These are phyloP conservation scores for Oryctes rhinoceros DNA, from an alignment of 1,140 invertebrate species.

Conservation along the genomic window DNA sequence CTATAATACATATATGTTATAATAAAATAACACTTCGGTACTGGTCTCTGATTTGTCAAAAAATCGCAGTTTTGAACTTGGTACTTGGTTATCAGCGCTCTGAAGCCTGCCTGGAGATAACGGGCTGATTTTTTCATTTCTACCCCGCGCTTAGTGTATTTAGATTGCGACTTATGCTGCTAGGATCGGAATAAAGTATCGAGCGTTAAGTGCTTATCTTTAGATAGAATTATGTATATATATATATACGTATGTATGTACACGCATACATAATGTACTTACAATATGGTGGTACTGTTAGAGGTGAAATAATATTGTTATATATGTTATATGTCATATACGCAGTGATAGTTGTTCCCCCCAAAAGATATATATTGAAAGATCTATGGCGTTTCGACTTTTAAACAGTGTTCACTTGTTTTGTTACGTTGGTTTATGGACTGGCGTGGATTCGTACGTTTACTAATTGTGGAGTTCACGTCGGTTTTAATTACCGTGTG, in stretches of 20 bases:
- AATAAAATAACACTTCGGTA: not conserved
- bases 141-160: not conserved
- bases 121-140: slow-evolving; percentile 11
- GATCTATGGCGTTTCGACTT: no score
- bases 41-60: slow-evolving; percentile 27
- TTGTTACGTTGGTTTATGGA: no score
- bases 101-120: not conserved
- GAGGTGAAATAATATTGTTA: no score
- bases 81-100: slow-evolving; percentile 14
- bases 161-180: not conserved
- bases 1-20: not conserved
- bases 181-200: not conserved
- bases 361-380: no score
- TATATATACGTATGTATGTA: not conserved
- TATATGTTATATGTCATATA: no score
- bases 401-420: no score
- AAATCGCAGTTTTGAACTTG: slow-evolving; percentile 24
- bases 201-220: not conserved
- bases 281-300: no score
- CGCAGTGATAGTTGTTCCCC: no score
- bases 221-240: not conserved
- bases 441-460: no score
- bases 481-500: no score
- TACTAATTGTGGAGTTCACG: no score
- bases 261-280: not conserved